Conservation (phyloP, 2,797 vertebrate species). For the Tokudaia muenninki region DNA sequence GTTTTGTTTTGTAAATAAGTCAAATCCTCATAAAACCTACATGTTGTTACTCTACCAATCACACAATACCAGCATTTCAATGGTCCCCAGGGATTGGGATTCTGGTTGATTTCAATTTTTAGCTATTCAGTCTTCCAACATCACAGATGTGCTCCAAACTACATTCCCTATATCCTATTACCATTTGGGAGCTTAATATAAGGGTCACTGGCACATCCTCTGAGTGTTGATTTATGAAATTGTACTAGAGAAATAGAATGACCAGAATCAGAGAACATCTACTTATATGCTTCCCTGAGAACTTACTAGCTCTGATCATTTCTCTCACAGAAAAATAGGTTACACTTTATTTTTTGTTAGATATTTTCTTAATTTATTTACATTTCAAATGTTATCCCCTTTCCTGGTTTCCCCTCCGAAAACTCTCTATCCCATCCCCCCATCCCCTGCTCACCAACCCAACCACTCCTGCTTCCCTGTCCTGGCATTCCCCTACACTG, state of each 20-base stretch:
- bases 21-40: background rate
- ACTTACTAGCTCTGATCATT: too few species aligned
- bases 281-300: background rate
- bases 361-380: too few species aligned
- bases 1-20: background rate
- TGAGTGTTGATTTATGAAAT: background rate
- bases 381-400: too few species aligned
- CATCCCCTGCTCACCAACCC: too few species aligned
- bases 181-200: background rate
- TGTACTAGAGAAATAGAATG: background rate
- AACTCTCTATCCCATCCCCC: too few species aligned
- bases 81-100: too few species aligned
- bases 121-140: background rate
- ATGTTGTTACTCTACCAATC: background rate
- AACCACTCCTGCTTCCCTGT: too few species aligned
- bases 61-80: background rate
- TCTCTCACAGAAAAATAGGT: background rate
- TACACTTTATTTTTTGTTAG: background rate
- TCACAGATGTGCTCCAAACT: background rate
- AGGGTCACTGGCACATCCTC: background rate
- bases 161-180: too few species aligned
- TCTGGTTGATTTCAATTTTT: background rate
- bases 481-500: too few species aligned
- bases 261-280: background rate
- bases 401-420: too few species aligned